phyloP scores from a whole-genome alignment of 2,113 vertebrate genomes.

The Tetrao urogallus region DNA sequence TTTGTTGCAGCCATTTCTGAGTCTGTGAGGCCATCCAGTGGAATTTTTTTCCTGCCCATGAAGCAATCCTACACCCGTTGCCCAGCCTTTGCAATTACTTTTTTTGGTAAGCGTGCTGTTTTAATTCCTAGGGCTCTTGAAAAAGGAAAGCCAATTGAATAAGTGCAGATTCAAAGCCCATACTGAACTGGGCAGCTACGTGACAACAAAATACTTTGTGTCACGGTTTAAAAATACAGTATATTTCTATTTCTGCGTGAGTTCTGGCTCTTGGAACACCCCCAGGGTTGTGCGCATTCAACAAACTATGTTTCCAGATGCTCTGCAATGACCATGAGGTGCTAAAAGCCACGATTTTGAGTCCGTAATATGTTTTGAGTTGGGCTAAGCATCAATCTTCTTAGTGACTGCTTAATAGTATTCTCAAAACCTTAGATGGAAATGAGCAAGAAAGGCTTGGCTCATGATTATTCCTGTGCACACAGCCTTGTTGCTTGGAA shows the following conservation, averaged over 20 bases:
- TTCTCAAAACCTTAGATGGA: conserved; percentile 5
- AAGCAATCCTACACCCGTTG: background rate
- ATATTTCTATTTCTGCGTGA: background rate
- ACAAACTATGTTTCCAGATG: background rate
- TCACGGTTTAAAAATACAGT: background rate
- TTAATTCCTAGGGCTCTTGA: conserved; percentile 35
- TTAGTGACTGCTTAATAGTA: background rate
- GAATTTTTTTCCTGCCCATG: background rate
- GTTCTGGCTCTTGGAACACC: background rate
- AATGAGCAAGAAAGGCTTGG: background rate
- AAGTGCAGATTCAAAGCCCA: background rate
- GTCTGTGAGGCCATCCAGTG: conserved; percentile 65
- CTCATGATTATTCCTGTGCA: background rate
- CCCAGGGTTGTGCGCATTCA: background rate
- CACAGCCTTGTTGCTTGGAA: background rate
- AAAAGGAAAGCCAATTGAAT: conserved; percentile 27
- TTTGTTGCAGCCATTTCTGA: conserved; percentile 38
- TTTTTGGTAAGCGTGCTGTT: background rate
- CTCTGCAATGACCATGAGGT: background rate
- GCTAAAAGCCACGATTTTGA: conserved; percentile 3
- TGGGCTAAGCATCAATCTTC: background rate
- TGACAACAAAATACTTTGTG: background rate
- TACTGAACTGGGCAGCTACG: background rate
- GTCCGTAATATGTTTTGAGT: background rate
- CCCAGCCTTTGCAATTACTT: background rate